Base-by-base conservation (phyloP, 2,113 vertebrate species). In the Colistium nudipinnis region DNA sequence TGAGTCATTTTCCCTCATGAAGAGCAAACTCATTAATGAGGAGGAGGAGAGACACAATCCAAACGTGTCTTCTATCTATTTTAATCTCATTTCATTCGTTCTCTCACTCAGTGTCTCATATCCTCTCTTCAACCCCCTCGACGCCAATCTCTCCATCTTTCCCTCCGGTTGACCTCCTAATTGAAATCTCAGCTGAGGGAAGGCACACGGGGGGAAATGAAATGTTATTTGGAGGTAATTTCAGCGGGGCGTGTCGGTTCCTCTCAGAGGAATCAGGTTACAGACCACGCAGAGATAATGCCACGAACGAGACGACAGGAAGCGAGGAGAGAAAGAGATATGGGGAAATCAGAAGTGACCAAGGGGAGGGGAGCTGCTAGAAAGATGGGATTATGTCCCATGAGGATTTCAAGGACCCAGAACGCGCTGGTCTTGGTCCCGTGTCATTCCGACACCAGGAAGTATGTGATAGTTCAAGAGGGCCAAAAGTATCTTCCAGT, bases 171-270 rank as follows among this genome's bases (percentile, higher is more conserved):
- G 77, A 86, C 87, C 85, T 75, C 78, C 71, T 89, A 87, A 89
- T 89, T 87, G 66, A 88, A 88, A 90, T 84, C 87, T 88, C 87
- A 88, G 85, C 81, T 69, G 44, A 66, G 53, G 62, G 71, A 66
- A 55, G 64, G 54, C 80, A 80, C 65, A 78, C 63, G 66, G 86
- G 76, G 86, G n/a, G n/a, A n/a, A n/a, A n/a, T n/a, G n/a, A 88
- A 90, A 90, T 84, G 84, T 85, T 89, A 83, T 88, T 90, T 81
- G 63, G 72, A 78, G 66, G 77, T 84, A 77, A 82, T 85, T 80
- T 76, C 65, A 59, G 44, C 7, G 14, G 67, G 38, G 64, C 66
- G 57, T 67, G 75, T 71, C 73, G 13, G 81, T 82, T 87, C 78
- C 73, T 74, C 80, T 77, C 82, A 84, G 77, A 60, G 63, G 74